Evolutionary conservation across 2,113 vertebrate genomes (phyloP).

Genomic region (Sialia sialis): DNA sequence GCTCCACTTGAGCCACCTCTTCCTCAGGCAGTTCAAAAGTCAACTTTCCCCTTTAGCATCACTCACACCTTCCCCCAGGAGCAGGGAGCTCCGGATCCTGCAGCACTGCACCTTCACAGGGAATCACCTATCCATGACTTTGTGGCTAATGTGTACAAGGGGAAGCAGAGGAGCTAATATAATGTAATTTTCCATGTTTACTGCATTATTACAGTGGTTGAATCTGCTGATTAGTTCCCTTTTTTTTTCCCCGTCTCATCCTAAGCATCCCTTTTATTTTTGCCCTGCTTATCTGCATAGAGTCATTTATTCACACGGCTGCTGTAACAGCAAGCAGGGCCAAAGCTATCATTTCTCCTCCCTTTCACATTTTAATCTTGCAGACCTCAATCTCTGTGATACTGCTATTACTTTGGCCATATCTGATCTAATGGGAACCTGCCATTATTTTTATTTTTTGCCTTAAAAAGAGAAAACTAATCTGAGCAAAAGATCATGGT

Average conservation of each 20-base stretch:
- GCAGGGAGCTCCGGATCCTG: neutral
- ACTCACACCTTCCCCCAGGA: neutral
- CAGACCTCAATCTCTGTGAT: constrained; percentile 39
- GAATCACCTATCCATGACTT: neutral
- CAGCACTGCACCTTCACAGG: neutral
- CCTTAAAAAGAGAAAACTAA: neutral
- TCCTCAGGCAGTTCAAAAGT: neutral
- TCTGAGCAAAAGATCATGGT: neutral
- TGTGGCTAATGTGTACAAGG: neutral
- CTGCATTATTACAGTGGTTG: constrained; percentile 4
- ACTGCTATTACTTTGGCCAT: neutral
- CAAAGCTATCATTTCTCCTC: constrained; percentile 43
- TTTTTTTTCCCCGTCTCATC: constrained; percentile 14
- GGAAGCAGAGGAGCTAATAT: constrained; percentile 29
- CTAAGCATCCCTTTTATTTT: constrained; percentile 28
- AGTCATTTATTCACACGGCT: neutral
- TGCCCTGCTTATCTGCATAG: constrained; percentile 32
- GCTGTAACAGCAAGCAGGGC: constrained; percentile 1
- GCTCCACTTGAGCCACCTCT: neutral
- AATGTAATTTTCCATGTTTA: constrained; percentile 44
- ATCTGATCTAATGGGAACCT: constrained; percentile 18
- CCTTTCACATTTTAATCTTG: constrained; percentile 41
- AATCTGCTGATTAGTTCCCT: constrained; percentile 33
- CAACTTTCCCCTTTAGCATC: neutral
- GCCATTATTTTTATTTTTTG: neutral